Evolutionary conservation across 2,888 invertebrate genomes (phyloP), one percentile per base, ranked within the genome.

Genomic region (Steromphala cineraria): DNA sequence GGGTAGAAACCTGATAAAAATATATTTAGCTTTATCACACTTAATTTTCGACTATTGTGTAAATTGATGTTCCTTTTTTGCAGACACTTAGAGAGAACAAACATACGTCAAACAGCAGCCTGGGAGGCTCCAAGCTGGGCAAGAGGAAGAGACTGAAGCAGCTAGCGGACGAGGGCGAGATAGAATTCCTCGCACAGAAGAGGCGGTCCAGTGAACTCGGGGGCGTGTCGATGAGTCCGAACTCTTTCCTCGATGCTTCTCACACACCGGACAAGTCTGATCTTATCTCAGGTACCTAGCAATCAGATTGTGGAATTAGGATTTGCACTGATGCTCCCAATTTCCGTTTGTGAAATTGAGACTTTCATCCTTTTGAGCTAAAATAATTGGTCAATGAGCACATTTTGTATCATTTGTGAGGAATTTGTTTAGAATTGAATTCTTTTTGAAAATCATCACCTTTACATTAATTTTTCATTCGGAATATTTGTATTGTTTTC

Each of bases 181-280:
- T 88, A 17, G 91, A 91, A n/a, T 83, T 87, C 80, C 85, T 86
- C 78, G 88, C 81, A 95, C 19, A 95, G 95, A 98, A 98, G 94
- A 95, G 98, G 36, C 95, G 97, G 84, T 97, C 97, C 0, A 97
- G 97, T 8, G 97, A 97, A 94, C 96, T 97, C 74, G 97, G 96
- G 53, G 95, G 96, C 82, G 95, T 97, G 81, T 97, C 97, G 86
- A 95, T 97, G 79, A 97, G 97, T 86, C 97, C 96, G 52, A 90
- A 90, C 80, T 98, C 97, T 89, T 96, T 98, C 93, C 95, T 98
- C 85, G 98, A 98, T 93, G 96, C 96, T 90, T 97, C 98, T 78
- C 95, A 90, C 81, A 91, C 91, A 0, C 91, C 96, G 2, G 92
- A 92, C 82, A 89, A 90, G 67, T 89, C 90, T 7, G 90, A 89